Evolutionary conservation across 2,113 vertebrate genomes (phyloP).

Genomic region (Opisthocomus hoazin): DNA sequence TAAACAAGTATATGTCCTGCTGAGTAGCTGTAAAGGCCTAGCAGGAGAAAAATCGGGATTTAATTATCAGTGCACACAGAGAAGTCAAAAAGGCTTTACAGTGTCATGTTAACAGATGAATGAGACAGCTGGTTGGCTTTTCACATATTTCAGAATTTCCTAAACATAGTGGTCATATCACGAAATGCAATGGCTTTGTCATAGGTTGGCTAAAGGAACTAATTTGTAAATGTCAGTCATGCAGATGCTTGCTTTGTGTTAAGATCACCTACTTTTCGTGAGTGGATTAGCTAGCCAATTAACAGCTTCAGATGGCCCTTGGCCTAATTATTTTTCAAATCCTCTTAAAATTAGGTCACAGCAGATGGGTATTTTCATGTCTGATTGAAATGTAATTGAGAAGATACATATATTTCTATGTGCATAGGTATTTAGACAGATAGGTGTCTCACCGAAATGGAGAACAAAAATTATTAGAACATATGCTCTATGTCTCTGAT

Average conservation of each 20-base stretch:
- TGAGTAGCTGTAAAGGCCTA: neutral
- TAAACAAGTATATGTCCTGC: neutral
- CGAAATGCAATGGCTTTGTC: neutral
- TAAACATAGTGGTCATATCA: neutral
- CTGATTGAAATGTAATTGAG: neutral
- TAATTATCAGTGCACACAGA: neutral
- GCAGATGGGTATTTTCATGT: neutral
- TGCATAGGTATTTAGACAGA: neutral
- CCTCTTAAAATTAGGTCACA: neutral
- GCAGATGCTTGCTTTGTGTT: neutral
- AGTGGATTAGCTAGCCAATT: slow-evolving; percentile 30
- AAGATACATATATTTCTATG: neutral
- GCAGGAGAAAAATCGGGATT: neutral
- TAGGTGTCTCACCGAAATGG: neutral
- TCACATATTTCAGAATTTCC: neutral
- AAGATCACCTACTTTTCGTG: neutral
- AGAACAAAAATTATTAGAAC: neutral
- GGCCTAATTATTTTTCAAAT: slow-evolving; percentile 32
- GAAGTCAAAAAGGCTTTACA: neutral
- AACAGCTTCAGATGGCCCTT: neutral
- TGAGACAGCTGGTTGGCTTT: neutral
- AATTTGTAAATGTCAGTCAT: neutral
- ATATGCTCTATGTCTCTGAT: neutral
- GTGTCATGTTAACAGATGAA: neutral
- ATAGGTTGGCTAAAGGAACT: neutral